Evolutionary conservation across 2,888 invertebrate genomes (phyloP), one percentile per base, ranked within the genome.

Genomic region (Hemicrepidius hirtus): DNA sequence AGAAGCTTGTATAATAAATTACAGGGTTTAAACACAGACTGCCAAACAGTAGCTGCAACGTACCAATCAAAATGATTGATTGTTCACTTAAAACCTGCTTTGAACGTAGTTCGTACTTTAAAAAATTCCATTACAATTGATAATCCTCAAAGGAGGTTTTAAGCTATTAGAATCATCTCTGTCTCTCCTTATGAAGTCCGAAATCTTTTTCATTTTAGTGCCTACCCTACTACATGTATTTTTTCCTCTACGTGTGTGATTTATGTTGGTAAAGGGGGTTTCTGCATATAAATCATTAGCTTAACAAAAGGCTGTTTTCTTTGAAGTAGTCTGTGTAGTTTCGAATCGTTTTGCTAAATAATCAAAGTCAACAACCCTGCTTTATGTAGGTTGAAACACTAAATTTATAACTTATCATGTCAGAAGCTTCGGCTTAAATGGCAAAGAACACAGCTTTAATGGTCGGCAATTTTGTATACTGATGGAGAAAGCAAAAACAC

Each of bases 261-360:
- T 68, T 68, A 68, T 68, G 68, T 68, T 60, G 35, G 32, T 35
- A 35, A 62, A 62, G 24, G 59, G 50, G 41, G 50, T 50, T 53
- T 49, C 59, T 68, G 60, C 50, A 62, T 59, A 68, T 68, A 68
- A 68, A 68, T 68, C 68, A 68, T 60, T 60, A 68, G 49, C 50
- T 62, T 68, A 68, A 68, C 68, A 68, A 68, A 68, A 68, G 60
- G 18, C 50, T 60, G 60, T 68, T 68, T 68, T 68, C 59, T 59
- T 68, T 68, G 37, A 68, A 60, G 68, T 62, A 68, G 60, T 44
- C 62, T 35, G 53, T 40, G 44, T 68, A 62, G 50, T 62, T 59
- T 57, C 59, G 46, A 62, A 59, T 68, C 60, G 62, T 46, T 59
- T 62, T 68, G 62, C 62, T 46, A 62, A 68, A 68, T 49, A 49